phyloP scores from a whole-genome alignment of 2,888 invertebrate species.

The Agriopis marginaria region DNA sequence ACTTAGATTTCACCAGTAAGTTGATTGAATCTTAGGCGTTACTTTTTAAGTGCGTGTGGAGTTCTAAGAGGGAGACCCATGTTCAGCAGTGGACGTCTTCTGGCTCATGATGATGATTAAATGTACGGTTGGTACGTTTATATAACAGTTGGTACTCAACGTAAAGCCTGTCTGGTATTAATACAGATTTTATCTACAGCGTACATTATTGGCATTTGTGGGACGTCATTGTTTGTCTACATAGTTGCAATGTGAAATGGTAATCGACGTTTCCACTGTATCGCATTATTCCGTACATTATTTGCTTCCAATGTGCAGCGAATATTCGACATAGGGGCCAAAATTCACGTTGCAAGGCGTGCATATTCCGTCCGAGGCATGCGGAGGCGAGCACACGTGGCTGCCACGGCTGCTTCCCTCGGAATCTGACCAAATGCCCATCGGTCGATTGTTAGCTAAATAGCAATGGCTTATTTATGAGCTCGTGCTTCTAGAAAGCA shows the following conservation, averaged over 20 bases:
- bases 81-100: too few species aligned
- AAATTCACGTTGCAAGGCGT: conserved; percentile 76
- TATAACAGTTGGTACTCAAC: too few species aligned
- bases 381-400: conserved; percentile 82
- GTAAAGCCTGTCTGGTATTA: conserved; percentile 33
- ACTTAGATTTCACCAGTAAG: too few species aligned
- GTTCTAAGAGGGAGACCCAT: too few species aligned
- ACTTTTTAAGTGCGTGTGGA: too few species aligned
- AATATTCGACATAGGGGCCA: conserved; percentile 82
- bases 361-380: conserved; percentile 81
- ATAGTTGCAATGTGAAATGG: conserved; percentile 51
- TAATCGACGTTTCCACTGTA: conserved; percentile 61
- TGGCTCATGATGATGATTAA: too few species aligned
- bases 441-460: conserved; percentile 81
- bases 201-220: conserved; percentile 46
- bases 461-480: conserved; percentile 81
- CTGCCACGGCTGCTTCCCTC: conserved; percentile 75
- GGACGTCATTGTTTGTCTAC: conserved; percentile 35
- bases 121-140: too few species aligned
- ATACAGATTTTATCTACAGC: conserved; percentile 50
- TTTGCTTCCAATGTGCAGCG: conserved; percentile 74
- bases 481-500: conserved; percentile 51
- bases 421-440: conserved; percentile 86
- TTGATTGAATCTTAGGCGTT: too few species aligned
- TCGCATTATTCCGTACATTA: conserved; percentile 72